phyloP scores from a whole-genome alignment of 2,797 vertebrate genomes.

The Clamator glandarius region DNA sequence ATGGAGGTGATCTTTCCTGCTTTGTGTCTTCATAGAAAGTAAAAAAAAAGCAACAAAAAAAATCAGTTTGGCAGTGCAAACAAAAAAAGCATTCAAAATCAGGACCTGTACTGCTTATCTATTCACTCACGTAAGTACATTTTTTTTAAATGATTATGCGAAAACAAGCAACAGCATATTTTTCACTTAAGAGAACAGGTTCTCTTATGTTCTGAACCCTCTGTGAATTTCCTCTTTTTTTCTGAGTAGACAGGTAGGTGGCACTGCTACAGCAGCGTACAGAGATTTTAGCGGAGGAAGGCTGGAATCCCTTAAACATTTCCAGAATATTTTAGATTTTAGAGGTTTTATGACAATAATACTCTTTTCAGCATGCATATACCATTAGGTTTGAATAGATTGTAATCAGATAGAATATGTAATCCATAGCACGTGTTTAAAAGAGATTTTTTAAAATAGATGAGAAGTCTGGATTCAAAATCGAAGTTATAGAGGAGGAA shows the following conservation, averaged over 20 bases:
- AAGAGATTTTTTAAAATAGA: neutral
- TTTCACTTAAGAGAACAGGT: neutral
- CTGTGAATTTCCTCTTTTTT: neutral
- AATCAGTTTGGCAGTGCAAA: neutral
- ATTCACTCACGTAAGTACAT: neutral
- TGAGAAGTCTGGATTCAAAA: neutral
- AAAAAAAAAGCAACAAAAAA: neutral
- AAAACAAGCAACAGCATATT: neutral
- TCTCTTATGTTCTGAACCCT: neutral
- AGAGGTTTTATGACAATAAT: neutral
- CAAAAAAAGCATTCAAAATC: neutral
- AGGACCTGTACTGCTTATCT: neutral
- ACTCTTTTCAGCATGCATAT: neutral
- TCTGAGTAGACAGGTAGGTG: neutral
- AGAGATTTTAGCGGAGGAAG: neutral
- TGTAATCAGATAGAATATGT: neutral
- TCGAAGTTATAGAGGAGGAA: neutral
- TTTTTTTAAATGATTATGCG: neutral
- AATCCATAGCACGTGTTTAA: neutral
- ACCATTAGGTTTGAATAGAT: neutral
- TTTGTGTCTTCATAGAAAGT: neutral
- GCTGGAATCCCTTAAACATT: neutral
- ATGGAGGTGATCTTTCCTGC: neutral
- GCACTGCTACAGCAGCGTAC: neutral
- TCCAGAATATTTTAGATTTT: neutral